Base-by-base conservation (phyloP, 23 tunicate genomes). In the Trididemnum clinides region DNA sequence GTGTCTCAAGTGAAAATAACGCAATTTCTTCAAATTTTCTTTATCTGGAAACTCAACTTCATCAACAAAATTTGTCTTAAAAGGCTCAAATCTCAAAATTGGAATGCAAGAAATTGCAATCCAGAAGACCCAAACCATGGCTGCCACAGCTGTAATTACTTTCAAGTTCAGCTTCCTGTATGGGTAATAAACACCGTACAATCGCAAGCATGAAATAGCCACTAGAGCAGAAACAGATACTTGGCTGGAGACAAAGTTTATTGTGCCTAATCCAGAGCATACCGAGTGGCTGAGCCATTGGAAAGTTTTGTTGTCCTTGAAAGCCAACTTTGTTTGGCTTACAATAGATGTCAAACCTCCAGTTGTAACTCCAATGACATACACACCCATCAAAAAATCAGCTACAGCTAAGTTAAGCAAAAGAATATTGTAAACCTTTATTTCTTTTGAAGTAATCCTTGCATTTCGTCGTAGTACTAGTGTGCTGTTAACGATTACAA, bases 191-290 rank as follows among this genome's bases (percentile, higher is more conserved):
- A 73, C 57, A 2, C 80, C 57, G 25, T 36, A 73, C 3, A 73
- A 57, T 37, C 80, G 54, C 6, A 73, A 15, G 1, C 57, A 54
- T 36, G 80, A 36, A 37, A 73, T 73, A 7, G 80, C 31, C 20
- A 73, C 57, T 36, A 78, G 19, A 51, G 83, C 66, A 3, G 83
- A 27, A 31, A 78, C 65, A 1, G 83, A 78, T 2, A 27, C 66
- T 51, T 78, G 83, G 6, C 65, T 51, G 51, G 83, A 78, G 2
- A 78, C 28, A 78, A 78, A 78, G 83, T 78, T 78, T 5, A 78
- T 26, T 2, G 2, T 29, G 29, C 83, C 83, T 15, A 78, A 22
- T 7, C n/a, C n/a, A 1, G 28, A 37, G 57, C 80, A 73, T 1
- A 28, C 80, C 19, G 4, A 5, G 57, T 37, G 37, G 57, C 57